Conservation (phyloP, 2,888 invertebrate genomes). For the Brachyopa scutellaris region DNA sequence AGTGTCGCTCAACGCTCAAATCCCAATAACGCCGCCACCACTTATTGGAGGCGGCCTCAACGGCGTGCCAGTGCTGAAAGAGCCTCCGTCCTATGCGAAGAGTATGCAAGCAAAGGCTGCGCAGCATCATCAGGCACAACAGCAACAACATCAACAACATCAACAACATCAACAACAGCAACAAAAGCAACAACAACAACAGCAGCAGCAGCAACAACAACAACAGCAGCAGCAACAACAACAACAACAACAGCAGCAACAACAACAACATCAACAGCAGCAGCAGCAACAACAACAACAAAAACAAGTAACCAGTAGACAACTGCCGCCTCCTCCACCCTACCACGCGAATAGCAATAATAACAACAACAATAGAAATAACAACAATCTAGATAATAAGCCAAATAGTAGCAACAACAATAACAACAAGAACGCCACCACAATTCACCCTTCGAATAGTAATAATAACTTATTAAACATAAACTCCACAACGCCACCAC, state of each 20-base stretch:
- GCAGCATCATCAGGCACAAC: slow-evolving; percentile 79
- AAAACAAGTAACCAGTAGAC: slow-evolving; percentile 80
- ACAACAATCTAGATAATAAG: slow-evolving; percentile 70
- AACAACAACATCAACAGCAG: slow-evolving; percentile 75
- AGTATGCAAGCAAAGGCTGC: slow-evolving; percentile 89
- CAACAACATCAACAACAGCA: slow-evolving; percentile 74
- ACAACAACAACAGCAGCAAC: slow-evolving; percentile 75
- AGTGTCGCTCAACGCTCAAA: slow-evolving; percentile 73
- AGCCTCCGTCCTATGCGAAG: slow-evolving; percentile 95
- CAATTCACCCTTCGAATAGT: slow-evolving; percentile 74
- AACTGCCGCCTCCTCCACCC: slow-evolving; percentile 87
- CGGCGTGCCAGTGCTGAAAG: slow-evolving; percentile 82
- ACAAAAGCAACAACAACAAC: slow-evolving; percentile 76
- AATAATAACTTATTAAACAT: slow-evolving; percentile 76
- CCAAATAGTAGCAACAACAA: slow-evolving; percentile 72
- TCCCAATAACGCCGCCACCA: slow-evolving; percentile 83
- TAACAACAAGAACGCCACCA: slow-evolving; percentile 78
- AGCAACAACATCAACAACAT: slow-evolving; percentile 75
- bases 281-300: slow-evolving; percentile 71
- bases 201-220: slow-evolving; percentile 61
- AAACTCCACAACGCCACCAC: slow-evolving; percentile 83
- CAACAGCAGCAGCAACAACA: slow-evolving; percentile 73
- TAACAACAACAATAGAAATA: slow-evolving; percentile 70
- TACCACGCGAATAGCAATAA: slow-evolving; percentile 82
- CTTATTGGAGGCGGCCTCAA: slow-evolving; percentile 83